Evolutionary conservation across 1,140 invertebrate genomes (phyloP), one percentile per base, ranked within the genome.

Genomic region (Atta texana): DNA sequence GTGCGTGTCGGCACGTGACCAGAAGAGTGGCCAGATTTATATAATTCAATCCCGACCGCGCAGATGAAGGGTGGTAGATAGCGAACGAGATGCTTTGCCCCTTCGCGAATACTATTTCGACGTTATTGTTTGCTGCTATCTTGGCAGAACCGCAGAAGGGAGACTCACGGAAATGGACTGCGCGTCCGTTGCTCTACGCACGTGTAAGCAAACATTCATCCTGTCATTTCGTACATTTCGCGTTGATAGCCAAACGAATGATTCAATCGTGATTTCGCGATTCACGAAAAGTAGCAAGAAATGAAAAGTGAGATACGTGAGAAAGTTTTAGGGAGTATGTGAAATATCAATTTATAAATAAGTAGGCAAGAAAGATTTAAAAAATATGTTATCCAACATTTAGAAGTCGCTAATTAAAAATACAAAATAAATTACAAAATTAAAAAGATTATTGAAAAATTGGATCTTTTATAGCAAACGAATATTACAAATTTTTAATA

Each of bases 11-110:
- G 81, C 91, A 91, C 91, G 91, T 91, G 91, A 66, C 91, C 5
- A 84, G 72, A 86, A 88, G 39, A 44, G 87, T 91, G 84, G 76
- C 88, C 64, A 49, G 90, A 89, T 88, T 78, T 63, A 80, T 82
- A 91, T 91, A 91, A 91, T 91, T 91, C 88, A 91, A 91, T 91
- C 85, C 59, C 24, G 78, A 81, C 51, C 75, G 64, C 44, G 71
- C 64, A 71, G 64, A 80, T 64, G 75, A 80, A 82, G 61, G 63
- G 61, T 21, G 61, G 74, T 63, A 75, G 80, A 89, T 76, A 77
- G 57, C 74, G 31, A 21, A 49, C 2, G 10, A 31, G 49, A 55
- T 39, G 74, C 16, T 78, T 12, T 51, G 51, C 51, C 86, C 89
- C 86, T 75, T 72, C 69, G 85, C 66, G 86, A 88, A 88, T 77